Evolutionary conservation across 2,113 vertebrate genomes (phyloP).

Genomic region (Vidua macroura): DNA sequence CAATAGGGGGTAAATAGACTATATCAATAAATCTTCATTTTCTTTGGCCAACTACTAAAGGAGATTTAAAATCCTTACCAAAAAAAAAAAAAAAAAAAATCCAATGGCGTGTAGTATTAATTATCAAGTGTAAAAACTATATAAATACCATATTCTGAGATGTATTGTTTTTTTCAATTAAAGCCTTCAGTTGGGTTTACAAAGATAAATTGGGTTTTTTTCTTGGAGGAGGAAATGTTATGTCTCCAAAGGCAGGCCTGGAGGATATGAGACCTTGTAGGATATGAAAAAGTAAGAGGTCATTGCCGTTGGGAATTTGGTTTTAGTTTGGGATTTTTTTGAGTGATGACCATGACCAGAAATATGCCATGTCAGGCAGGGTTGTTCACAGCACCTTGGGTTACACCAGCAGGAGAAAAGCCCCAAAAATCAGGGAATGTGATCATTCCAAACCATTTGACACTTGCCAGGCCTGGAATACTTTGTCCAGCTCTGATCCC

Average conservation of each 20-base stretch:
- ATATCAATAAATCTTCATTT: slow-evolving; percentile 56
- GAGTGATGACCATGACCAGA: not conserved
- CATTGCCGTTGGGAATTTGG: not conserved
- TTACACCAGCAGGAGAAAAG: not conserved
- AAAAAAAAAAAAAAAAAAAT: not conserved
- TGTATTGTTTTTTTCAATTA: not conserved
- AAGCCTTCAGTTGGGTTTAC: not conserved
- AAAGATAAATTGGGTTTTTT: not conserved
- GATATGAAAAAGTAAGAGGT: not conserved
- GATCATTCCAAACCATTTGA: not conserved
- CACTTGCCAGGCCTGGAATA: not conserved
- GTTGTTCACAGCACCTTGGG: not conserved
- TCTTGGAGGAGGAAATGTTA: not conserved
- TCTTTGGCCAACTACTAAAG: not conserved
- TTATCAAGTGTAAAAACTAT: not conserved
- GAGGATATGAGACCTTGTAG: not conserved
- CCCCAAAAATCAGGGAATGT: not conserved
- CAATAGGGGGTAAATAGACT: slow-evolving; percentile 6
- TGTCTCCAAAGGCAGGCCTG: not conserved
- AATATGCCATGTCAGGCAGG: not conserved
- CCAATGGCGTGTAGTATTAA: not conserved
- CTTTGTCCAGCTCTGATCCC: not conserved
- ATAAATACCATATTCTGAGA: not conserved
- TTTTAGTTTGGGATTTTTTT: not conserved
- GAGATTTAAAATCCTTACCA: not conserved